Conservation (phyloP, 2,888 invertebrate species). For the Cephalotes varians region DNA sequence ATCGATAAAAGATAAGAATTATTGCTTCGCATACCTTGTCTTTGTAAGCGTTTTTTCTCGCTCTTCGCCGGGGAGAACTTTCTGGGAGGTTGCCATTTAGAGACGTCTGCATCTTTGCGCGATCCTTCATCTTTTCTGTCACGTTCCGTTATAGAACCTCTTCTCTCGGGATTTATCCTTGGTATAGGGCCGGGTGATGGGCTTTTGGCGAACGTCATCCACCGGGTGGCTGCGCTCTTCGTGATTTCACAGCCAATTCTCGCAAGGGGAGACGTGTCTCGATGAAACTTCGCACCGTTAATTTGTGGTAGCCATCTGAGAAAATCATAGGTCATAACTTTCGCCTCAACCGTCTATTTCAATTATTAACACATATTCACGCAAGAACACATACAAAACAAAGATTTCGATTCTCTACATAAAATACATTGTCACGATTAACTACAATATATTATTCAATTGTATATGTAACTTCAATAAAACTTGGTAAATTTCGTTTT, state of each 20-base stretch:
- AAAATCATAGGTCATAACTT: background rate
- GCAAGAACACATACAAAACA: background rate
- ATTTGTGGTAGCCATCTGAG: slow-evolving; percentile 71
- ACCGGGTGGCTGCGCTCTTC: slow-evolving; percentile 67
- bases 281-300: slow-evolving; percentile 71
- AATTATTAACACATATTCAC: background rate
- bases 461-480: background rate
- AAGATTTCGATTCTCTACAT: background rate
- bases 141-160: slow-evolving; percentile 43
- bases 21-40: slow-evolving; percentile 53
- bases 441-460: background rate
- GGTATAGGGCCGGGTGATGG: slow-evolving; percentile 74
- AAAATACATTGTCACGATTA: background rate
- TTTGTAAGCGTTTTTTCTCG: slow-evolving; percentile 18
- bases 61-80: slow-evolving; percentile 67
- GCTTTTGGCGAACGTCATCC: slow-evolving; percentile 76
- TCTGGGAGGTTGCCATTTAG: slow-evolving; percentile 74
- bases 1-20: background rate
- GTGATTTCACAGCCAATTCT: slow-evolving; percentile 69
- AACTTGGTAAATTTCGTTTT: background rate
- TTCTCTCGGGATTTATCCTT: slow-evolving; percentile 66
- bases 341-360: background rate
- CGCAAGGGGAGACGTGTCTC: slow-evolving; percentile 71
- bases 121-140: slow-evolving; percentile 9
- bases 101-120: slow-evolving; percentile 48